Evolutionary conservation across 1,140 invertebrate species (phyloP).

Genomic region (Drosophila tani): DNA sequence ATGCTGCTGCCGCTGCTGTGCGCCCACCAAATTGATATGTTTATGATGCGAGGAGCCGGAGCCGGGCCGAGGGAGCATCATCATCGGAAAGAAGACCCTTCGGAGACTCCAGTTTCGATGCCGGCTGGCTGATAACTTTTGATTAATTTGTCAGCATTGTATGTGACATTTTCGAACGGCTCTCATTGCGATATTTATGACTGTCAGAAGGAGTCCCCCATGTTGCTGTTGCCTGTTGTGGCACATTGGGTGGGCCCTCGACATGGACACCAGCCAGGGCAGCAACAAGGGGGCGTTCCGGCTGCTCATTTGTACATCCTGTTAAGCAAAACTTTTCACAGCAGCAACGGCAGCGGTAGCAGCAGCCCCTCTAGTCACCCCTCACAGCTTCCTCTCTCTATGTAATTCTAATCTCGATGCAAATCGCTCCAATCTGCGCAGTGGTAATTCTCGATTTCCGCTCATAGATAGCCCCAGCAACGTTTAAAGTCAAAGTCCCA

Average conservation of each 20-base stretch:
- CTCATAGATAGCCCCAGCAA: conserved; percentile 63
- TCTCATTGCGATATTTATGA: conserved; percentile 83
- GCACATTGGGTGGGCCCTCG: conserved; percentile 65
- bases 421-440: conserved; percentile 79
- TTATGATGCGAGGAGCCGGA: conserved; percentile 60
- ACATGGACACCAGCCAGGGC: conserved; percentile 21
- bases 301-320: conserved; percentile 78
- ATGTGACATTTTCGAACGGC: conserved; percentile 80
- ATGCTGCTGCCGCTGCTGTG: conserved; percentile 11
- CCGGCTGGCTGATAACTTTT: conserved; percentile 78
- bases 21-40: conserved; percentile 80
- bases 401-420: conserved; percentile 70
- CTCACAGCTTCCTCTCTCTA: conserved; percentile 66
- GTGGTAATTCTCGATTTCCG: conserved; percentile 84
- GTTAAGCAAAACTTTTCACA: conserved; percentile 75
- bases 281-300: conserved; percentile 59
- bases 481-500: conserved; percentile 24
- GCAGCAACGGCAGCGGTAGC: neutral
- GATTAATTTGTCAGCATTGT: conserved; percentile 83
- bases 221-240: conserved; percentile 36
- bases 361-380: neutral
- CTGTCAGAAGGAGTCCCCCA: conserved; percentile 45
- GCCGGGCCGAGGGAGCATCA: conserved; percentile 14
- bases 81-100: conserved; percentile 31
- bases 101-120: conserved; percentile 62